phyloP scores from a whole-genome alignment of 64 coral and sea anemone species.

The Porites australiensis region DNA sequence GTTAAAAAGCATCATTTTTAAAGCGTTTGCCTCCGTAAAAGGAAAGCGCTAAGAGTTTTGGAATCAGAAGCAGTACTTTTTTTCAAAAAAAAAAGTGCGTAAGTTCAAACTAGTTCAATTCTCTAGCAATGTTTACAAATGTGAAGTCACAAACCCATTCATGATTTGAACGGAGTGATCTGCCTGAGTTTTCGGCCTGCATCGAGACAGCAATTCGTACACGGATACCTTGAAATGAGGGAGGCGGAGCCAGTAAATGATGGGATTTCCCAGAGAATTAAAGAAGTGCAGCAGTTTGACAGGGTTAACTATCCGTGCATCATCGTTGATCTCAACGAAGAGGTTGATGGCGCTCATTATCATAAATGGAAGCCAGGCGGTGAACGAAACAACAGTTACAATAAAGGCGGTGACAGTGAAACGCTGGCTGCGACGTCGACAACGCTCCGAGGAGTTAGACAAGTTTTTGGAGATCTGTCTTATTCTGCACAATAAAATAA shows the following conservation, averaged over 20 bases:
- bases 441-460: background rate
- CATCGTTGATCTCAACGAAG: background rate
- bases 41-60: too few species aligned
- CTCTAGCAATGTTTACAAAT: background rate
- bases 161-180: background rate
- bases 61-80: too few species aligned
- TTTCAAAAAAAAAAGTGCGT: too few species aligned
- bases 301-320: background rate
- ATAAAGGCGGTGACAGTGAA: conserved; percentile 20
- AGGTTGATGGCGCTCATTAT: conserved; percentile 29
- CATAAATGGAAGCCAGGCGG: conserved; percentile 30
- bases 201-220: background rate
- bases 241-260: conserved; percentile 35
- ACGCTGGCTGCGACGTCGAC: background rate
- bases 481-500: conserved; percentile 1
- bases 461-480: background rate
- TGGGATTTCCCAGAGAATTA: background rate
- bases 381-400: background rate
- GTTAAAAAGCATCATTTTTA: too few species aligned
- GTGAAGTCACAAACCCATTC: background rate
- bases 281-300: conserved; percentile 33
- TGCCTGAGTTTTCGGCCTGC: background rate
- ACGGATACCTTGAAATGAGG: conserved; percentile 15
- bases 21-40: too few species aligned
- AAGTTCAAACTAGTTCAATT: too few species aligned